Base-by-base conservation (phyloP, 2,888 invertebrate genomes). In the Tenthredo scrophulariae region DNA sequence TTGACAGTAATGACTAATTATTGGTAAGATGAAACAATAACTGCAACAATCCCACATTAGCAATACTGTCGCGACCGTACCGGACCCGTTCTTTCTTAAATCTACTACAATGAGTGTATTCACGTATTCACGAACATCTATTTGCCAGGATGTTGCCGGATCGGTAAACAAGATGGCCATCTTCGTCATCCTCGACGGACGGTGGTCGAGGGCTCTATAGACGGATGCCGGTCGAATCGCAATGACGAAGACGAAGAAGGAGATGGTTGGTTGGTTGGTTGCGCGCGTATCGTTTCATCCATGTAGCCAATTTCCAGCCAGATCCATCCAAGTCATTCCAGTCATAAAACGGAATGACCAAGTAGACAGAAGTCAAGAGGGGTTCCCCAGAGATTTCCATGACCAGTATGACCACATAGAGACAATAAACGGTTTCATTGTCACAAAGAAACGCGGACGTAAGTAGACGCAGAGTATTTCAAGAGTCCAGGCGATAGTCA, bases 161-260 rank as follows among this genome's bases (percentile, higher is more conserved):
- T 96, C 97, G 97, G 97, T 99, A 99, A 95, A 99, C 97, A 95
- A 99, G 98, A 95, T 99, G 99, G 95, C 99, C 99, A 95, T 99
- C 99, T 95, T 97, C 97, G 96, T 99, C 99, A 96, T 99, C 99
- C 96, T 98, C 98, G 95, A 99, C 97, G 95, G 98, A 97, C 94
- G 98, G 97, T 94, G 97, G 96, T 94, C 96, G 96, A 94, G 97
- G 97, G 95, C 96, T 97, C 97, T 97, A 96, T 95, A 94, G 92
- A 93, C 89, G 90, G 87, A 86, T 43, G 80, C 33, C 74, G 22
- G 62, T 58, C 80, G 80, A 22, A 80, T 29, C 62, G 40, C 40
- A 80, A 65, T 37, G 83, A 46, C 70, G 62, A 62, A 37, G 58
- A 40, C 6, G 33, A 80, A 50, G 33, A 15, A 29, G 29, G 13